phyloP scores from a whole-genome alignment of 2,888 invertebrate genomes.

The Tribolium freemani region DNA sequence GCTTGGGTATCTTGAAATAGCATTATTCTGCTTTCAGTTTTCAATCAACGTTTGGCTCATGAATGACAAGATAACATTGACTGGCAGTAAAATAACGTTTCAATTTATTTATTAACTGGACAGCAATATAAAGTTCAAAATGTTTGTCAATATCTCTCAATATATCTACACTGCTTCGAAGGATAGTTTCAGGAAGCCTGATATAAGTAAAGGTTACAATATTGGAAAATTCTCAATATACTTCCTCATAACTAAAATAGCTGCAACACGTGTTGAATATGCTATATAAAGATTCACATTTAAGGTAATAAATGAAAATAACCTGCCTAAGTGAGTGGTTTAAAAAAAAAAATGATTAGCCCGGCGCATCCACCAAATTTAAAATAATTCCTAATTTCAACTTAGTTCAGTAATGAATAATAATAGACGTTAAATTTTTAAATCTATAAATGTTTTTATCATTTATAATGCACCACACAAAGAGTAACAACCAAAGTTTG shows the following conservation, averaged over 20 bases:
- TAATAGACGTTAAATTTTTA: too few species aligned
- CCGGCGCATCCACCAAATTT: not conserved
- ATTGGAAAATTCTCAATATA: conserved; percentile 8
- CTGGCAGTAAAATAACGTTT: not conserved
- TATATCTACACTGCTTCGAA: not conserved
- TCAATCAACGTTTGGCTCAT: not conserved
- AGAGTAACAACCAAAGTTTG: too few species aligned
- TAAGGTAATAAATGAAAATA: not conserved
- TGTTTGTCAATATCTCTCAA: not conserved
- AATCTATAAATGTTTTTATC: too few species aligned
- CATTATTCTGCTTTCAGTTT: conserved; percentile 2
- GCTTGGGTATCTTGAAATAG: conserved; percentile 8
- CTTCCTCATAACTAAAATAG: not conserved
- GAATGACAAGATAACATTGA: not conserved
- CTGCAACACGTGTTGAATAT: conserved; percentile 1
- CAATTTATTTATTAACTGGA: not conserved
- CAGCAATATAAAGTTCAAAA: not conserved
- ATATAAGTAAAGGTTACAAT: not conserved
- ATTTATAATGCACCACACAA: too few species aligned
- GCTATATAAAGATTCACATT: not conserved
- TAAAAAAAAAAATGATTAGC: too few species aligned
- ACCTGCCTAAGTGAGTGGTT: not conserved
- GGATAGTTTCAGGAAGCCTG: not conserved
- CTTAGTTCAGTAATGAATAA: too few species aligned
- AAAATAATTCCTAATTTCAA: not conserved